A percentile compares a stretch with the other conserved stretches of the same genome.
Conservation (phyloP, 2,113 vertebrate genomes). For the Calidris pygmaea region DNA sequence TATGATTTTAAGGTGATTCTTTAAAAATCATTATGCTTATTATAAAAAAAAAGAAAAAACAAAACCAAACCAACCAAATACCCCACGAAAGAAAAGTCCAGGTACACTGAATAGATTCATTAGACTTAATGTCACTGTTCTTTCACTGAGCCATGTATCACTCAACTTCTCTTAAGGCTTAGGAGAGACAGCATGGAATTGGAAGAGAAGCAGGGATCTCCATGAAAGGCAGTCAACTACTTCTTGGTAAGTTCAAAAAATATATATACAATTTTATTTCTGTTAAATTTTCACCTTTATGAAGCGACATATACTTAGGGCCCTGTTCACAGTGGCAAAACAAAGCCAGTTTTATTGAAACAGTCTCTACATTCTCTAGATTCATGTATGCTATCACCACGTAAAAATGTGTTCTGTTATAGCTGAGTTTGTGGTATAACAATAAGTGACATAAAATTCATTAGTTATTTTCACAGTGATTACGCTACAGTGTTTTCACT, state of each 20-base stretch:
- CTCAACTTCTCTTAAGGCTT: slow-evolving; percentile 18
- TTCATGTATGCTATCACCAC: neutral
- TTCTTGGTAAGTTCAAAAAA: slow-evolving; percentile 1
- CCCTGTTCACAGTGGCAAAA: neutral
- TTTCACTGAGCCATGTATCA: neutral
- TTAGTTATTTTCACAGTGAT: slow-evolving; percentile 14
- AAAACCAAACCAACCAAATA: neutral
- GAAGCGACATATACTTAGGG: neutral
- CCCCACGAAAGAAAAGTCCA: neutral
- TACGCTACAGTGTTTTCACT: neutral
- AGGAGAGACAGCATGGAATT: neutral
- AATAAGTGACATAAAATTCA: neutral
- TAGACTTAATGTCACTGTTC: neutral
- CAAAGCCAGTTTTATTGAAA: neutral
- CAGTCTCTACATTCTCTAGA: neutral
- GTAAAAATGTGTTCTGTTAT: neutral
- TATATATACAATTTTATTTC: neutral
- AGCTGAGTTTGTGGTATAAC: neutral
- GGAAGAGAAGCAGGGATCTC: neutral
- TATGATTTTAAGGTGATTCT: neutral
- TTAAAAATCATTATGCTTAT: neutral
- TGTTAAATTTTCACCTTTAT: neutral
- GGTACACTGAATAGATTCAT: neutral
- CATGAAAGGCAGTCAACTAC: neutral
- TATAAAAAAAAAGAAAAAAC: neutral